A percentile compares a stretch with the other conserved stretches of the same genome.
These are phyloP conservation scores for Napeogenes inachia DNA, from an alignment of 2,888 invertebrate genomes.

Conservation along the genomic window DNA sequence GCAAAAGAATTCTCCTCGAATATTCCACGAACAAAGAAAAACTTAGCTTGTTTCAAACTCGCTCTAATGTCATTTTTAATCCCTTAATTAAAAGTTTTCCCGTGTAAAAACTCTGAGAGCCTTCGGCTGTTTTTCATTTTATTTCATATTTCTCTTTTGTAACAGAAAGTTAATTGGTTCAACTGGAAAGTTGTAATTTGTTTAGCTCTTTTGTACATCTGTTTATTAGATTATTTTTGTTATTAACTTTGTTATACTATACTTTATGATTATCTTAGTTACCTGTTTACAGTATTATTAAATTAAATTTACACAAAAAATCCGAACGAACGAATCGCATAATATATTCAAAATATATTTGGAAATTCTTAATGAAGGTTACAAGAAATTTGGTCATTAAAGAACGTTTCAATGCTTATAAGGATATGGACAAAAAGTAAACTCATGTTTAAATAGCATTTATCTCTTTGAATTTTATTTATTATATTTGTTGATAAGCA, in stretches of 20 bases:
- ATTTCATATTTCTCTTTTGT: slow-evolving; percentile 71
- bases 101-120: slow-evolving; percentile 56
- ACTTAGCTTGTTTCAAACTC: slow-evolving; percentile 67
- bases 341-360: no score
- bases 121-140: slow-evolving; percentile 71
- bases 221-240: slow-evolving; percentile 54
- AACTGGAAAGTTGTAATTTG: slow-evolving; percentile 74
- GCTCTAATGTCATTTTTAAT: slow-evolving; percentile 75
- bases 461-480: no score
- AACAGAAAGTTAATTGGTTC: slow-evolving; percentile 76
- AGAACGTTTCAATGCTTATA: no score
- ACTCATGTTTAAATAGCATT: no score
- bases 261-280: no score
- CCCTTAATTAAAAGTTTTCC: slow-evolving; percentile 75
- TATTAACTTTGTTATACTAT: slow-evolving; percentile 22
- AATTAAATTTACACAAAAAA: no score
- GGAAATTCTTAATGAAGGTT: no score
- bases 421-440: no score
- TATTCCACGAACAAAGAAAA: slow-evolving; percentile 56
- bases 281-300: no score
- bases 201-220: slow-evolving; percentile 65
- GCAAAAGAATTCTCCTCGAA: slow-evolving; percentile 44
- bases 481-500: no score
- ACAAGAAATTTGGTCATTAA: no score
- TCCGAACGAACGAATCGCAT: no score